phyloP scores from a whole-genome alignment of 2,113 vertebrate genomes.

The Motacilla tschutschensis region DNA sequence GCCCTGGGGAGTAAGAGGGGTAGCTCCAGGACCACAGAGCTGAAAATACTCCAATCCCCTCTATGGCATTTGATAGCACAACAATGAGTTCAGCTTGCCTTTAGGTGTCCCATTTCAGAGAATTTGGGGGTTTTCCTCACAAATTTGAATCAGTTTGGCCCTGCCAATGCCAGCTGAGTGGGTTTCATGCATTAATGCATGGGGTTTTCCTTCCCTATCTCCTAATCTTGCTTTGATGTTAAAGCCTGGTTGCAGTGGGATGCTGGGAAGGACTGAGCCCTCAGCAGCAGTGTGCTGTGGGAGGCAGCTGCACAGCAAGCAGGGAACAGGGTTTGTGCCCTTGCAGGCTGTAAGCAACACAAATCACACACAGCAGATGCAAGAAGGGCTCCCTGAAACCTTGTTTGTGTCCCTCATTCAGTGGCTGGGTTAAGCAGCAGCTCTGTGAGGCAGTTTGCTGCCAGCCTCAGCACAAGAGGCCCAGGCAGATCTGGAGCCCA shows the following conservation, averaged over 20 bases:
- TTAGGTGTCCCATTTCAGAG: not conserved
- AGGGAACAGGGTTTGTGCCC: not conserved
- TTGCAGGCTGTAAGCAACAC: not conserved
- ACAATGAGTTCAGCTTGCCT: not conserved
- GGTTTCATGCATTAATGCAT: not conserved
- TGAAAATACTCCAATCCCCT: not conserved
- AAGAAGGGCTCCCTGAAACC: not conserved
- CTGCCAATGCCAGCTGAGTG: not conserved
- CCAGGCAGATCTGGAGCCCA: not conserved
- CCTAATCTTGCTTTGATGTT: slow-evolving; percentile 23
- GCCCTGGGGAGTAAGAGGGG: not conserved
- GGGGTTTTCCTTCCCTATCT: not conserved
- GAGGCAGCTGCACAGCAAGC: not conserved
- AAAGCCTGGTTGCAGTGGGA: not conserved
- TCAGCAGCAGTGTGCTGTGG: not conserved
- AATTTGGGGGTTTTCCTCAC: not conserved
- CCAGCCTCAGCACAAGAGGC: not conserved
- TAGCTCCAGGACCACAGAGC: not conserved
- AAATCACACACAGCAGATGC: not conserved
- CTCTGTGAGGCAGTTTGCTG: not conserved
- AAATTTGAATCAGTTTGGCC: not conserved
- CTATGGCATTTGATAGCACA: not conserved
- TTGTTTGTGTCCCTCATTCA: not conserved
- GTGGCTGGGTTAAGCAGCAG: not conserved
- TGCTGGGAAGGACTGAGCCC: not conserved